Evolutionary conservation across 2,888 invertebrate species (phyloP).

Genomic region (Xylota segnis): DNA sequence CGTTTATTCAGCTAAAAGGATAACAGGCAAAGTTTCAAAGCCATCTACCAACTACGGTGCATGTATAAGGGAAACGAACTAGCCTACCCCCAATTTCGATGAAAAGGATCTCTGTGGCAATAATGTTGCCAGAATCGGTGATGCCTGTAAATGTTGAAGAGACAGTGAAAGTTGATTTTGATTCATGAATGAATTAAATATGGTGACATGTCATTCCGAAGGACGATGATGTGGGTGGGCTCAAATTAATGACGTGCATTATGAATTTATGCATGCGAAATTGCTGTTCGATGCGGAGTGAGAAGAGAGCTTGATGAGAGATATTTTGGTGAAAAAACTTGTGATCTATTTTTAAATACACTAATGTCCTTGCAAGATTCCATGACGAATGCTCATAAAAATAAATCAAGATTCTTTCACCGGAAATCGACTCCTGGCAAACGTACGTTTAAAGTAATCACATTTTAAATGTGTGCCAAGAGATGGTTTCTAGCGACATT

Average conservation of each 20-base stretch:
- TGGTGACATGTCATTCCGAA: constrained; percentile 50
- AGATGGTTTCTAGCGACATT: constrained; percentile 28
- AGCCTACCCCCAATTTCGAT: constrained; percentile 58
- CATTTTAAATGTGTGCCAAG: constrained; percentile 51
- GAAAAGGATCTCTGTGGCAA: constrained; percentile 52
- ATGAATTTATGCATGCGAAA: constrained; percentile 35
- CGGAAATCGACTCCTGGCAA: constrained; percentile 19
- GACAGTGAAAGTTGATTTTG: constrained; percentile 40
- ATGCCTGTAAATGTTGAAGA: constrained; percentile 54
- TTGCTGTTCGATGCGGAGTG: constrained; percentile 7
- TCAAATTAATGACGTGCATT: constrained; percentile 44
- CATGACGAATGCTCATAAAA: constrained; percentile 62
- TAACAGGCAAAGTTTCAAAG: constrained; percentile 50
- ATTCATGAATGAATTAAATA: constrained; percentile 44
- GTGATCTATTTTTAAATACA: constrained; percentile 12
- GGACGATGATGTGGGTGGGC: constrained; percentile 38
- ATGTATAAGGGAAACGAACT: constrained; percentile 15
- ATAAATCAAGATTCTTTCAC: constrained; percentile 39
- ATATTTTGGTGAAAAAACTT: constrained; percentile 1
- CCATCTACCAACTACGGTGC: constrained; percentile 50
- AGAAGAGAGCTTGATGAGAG: constrained; percentile 23
- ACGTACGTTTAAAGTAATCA: constrained; percentile 25
- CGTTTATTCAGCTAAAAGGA: constrained; percentile 6
- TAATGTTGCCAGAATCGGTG: constrained; percentile 52
- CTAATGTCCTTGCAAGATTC: constrained; percentile 36